Percentiles rank a stretch among this genome's conserved stretches.
phyloP scores from a whole-genome alignment of 2,113 vertebrate species.

The Otolemur garnettii region DNA sequence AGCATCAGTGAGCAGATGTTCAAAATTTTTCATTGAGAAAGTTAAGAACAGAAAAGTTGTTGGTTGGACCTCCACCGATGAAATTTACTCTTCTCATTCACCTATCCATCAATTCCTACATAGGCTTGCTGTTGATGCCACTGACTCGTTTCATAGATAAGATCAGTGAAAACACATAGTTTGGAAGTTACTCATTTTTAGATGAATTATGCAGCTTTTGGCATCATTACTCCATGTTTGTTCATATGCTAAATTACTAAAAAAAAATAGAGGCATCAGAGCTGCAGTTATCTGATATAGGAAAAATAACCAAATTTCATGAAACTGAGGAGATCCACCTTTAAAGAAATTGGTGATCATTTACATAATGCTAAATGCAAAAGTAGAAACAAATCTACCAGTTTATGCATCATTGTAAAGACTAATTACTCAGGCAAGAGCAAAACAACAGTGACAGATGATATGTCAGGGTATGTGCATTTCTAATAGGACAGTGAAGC shows the following conservation, averaged over 20 bases:
- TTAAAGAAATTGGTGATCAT: neutral
- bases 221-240: neutral
- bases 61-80: neutral
- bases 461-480: neutral
- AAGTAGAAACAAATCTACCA: neutral
- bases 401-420: neutral
- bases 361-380: neutral
- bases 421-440: slow-evolving; percentile 44
- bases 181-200: neutral
- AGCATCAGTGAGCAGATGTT: neutral
- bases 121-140: neutral
- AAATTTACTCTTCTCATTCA: neutral
- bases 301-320: neutral
- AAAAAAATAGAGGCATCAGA: neutral
- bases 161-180: neutral
- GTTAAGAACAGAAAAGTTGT: neutral
- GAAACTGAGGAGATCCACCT: neutral
- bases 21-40: neutral
- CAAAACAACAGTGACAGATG: slow-evolving; percentile 29
- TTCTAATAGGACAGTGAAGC: neutral
- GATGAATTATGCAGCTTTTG: neutral
- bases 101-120: neutral
- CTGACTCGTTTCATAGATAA: neutral
- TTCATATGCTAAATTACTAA: neutral
- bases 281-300: neutral